Evolutionary conservation across 1,140 invertebrate species (phyloP).

Genomic region (Caenorhabditis tropicalis): DNA sequence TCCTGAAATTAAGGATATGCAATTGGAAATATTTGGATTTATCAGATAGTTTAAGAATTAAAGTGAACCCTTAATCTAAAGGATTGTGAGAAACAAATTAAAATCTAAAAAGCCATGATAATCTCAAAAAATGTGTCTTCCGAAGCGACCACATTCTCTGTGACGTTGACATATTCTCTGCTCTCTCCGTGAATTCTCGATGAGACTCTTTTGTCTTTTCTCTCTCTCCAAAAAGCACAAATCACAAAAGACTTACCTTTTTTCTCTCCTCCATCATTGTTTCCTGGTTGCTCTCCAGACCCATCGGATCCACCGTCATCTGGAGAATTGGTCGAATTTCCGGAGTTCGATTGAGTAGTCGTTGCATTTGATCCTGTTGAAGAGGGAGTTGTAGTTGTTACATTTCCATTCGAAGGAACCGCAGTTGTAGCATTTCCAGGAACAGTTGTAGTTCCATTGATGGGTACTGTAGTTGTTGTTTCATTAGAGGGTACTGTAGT

Average conservation of each 20-base stretch:
- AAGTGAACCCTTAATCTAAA: too few species aligned
- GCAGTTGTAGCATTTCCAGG: neutral
- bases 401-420: neutral
- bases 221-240: neutral
- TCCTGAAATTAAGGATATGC: neutral
- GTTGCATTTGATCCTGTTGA: neutral
- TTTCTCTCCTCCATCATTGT: neutral
- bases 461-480: neutral
- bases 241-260: constrained; percentile 3
- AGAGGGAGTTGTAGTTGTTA: neutral
- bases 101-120: too few species aligned
- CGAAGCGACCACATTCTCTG: neutral
- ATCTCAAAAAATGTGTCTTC: too few species aligned
- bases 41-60: too few species aligned
- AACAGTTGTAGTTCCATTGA: constrained; percentile 4
- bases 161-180: constrained; percentile 5
- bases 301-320: neutral
- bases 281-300: too few species aligned
- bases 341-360: neutral
- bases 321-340: neutral
- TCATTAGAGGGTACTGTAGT: neutral
- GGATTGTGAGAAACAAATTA: too few species aligned
- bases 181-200: neutral
- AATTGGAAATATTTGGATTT: neutral
- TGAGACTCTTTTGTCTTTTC: neutral